Percentiles rank a stretch among this genome's conserved stretches.
These are phyloP conservation scores for Troides aeacus DNA, from an alignment of 2,888 invertebrate genomes.

Conservation along the genomic window DNA sequence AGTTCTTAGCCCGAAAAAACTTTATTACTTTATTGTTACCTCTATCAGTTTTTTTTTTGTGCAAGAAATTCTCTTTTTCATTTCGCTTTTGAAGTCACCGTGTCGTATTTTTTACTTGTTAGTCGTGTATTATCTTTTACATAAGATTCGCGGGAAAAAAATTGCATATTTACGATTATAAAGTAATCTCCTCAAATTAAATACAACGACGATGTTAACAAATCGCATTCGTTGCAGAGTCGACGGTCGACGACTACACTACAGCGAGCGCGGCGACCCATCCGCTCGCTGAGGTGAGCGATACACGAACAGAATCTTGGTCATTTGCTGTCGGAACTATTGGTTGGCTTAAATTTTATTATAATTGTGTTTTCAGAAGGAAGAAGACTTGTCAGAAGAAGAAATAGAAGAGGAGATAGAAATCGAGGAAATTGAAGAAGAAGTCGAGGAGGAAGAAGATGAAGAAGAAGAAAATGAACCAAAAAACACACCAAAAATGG, in stretches of 20 bases:
- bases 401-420: slow-evolving; percentile 67
- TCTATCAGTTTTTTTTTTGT: no score
- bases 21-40: no score
- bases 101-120: no score
- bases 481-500: slow-evolving; percentile 35
- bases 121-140: no score
- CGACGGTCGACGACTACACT: slow-evolving; percentile 75
- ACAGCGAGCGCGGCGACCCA: slow-evolving; percentile 77
- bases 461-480: slow-evolving; percentile 44
- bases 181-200: no score
- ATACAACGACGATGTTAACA: not conserved
- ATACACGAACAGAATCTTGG: not conserved
- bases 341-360: no score
- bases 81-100: no score
- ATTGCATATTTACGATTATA: no score
- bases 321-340: no score
- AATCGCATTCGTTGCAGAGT: slow-evolving; percentile 51
- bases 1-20: no score
- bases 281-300: slow-evolving; percentile 59
- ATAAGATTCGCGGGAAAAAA: no score
- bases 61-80: no score
- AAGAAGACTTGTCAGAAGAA: slow-evolving; percentile 66
- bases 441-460: slow-evolving; percentile 56
- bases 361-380: slow-evolving; percentile 48
- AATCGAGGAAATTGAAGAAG: slow-evolving; percentile 69